Conservation (phyloP, 2,113 vertebrate genomes). For the Myotis lucifugus region DNA sequence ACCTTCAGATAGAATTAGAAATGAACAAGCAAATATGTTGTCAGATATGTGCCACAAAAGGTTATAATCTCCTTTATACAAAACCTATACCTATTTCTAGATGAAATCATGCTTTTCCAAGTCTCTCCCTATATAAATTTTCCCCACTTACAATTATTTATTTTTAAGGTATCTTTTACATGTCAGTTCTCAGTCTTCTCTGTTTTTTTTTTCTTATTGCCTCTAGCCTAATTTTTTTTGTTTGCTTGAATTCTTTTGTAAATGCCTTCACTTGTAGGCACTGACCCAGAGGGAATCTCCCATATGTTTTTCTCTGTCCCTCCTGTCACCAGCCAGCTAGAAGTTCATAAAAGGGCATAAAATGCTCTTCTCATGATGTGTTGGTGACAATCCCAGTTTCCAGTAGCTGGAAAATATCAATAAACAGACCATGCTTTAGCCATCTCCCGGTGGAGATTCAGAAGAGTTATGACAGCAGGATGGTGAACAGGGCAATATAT, state of each 20-base stretch:
- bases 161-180: neutral
- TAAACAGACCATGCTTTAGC: neutral
- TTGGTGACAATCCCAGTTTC: neutral
- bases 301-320: neutral
- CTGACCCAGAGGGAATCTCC: neutral
- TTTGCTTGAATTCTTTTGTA: neutral
- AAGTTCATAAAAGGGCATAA: neutral
- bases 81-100: constrained; percentile 6
- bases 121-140: neutral
- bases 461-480: neutral
- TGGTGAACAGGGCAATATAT: neutral
- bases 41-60: neutral
- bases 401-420: neutral
- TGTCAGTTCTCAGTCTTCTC: neutral
- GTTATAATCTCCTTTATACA: neutral
- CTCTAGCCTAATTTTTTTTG: neutral
- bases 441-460: constrained; percentile 12
- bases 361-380: neutral
- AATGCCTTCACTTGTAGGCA: neutral
- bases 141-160: neutral
- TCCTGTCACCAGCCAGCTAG: neutral
- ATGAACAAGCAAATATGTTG: neutral
- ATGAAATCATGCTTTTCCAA: neutral
- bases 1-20: neutral
- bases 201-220: neutral